phyloP scores from a whole-genome alignment of 2,797 vertebrate species.

The Petrocephalus sullivani region DNA sequence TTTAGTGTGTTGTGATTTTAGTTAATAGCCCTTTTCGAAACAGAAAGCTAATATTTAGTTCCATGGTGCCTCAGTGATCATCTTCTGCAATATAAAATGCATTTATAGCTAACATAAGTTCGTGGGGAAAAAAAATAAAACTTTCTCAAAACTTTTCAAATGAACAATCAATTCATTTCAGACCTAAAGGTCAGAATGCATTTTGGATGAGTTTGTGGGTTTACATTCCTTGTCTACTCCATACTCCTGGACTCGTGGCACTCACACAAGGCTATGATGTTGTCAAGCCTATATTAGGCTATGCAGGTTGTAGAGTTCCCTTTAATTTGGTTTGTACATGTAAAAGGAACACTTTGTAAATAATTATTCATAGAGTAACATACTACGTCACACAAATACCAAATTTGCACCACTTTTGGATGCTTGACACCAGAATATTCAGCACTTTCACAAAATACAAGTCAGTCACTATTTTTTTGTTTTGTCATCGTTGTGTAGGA shows the following conservation, averaged over 20 bases:
- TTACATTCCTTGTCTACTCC: conserved; percentile 29
- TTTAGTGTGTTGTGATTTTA: conserved; percentile 13
- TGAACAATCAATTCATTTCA: conserved; percentile 10
- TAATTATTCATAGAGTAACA: conserved; percentile 53
- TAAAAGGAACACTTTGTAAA: conserved; percentile 58
- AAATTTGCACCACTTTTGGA: conserved; percentile 38
- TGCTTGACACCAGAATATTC: conserved; percentile 29
- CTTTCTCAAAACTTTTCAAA: conserved; percentile 8
- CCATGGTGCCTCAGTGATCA: background rate
- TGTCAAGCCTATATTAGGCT: conserved; percentile 70
- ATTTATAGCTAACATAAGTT: conserved; percentile 8
- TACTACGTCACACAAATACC: conserved; percentile 54
- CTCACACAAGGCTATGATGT: background rate
- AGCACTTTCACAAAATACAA: conserved; percentile 36
- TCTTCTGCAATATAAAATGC: conserved; percentile 4
- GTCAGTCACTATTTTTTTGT: background rate
- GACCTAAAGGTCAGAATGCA: background rate
- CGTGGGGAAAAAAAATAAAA: background rate
- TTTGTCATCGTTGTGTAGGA: conserved; percentile 20
- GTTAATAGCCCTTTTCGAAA: background rate
- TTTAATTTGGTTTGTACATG: conserved; percentile 52
- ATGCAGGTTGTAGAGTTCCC: conserved; percentile 47
- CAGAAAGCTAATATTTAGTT: background rate
- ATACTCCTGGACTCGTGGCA: conserved; percentile 39
- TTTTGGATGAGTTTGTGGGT: background rate